phyloP scores from a whole-genome alignment of 1,140 invertebrate species.

The Bombus impatiens region DNA sequence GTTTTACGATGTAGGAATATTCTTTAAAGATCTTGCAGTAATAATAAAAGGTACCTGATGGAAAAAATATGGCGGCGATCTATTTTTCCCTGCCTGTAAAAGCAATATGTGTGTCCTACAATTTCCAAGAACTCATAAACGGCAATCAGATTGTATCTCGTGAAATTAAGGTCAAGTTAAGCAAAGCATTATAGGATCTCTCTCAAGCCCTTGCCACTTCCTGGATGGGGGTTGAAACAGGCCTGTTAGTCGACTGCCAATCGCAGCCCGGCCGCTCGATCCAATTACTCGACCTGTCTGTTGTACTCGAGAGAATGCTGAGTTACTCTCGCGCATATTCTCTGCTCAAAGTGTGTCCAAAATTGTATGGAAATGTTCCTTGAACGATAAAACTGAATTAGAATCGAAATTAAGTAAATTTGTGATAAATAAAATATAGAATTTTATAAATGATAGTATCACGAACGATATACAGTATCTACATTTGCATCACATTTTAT shows the following conservation, averaged over 20 bases:
- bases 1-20: neutral
- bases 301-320: conserved; percentile 25
- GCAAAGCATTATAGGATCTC: conserved; percentile 38
- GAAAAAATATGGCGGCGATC: neutral
- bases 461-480: too few relatives aligned
- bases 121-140: conserved; percentile 42
- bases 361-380: neutral
- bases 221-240: conserved; percentile 50
- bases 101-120: neutral
- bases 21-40: neutral
- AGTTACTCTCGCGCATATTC: conserved; percentile 16
- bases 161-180: conserved; percentile 56
- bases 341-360: neutral
- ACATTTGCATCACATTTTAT: too few relatives aligned
- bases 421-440: neutral
- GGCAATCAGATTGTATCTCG: conserved; percentile 37
- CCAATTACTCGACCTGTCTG: conserved; percentile 53
- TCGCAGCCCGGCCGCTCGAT: conserved; percentile 43
- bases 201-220: conserved; percentile 44
- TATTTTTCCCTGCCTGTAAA: neutral
- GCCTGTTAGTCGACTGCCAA: conserved; percentile 50
- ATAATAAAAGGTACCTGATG: neutral
- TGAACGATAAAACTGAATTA: neutral
- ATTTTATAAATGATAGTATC: too few relatives aligned
- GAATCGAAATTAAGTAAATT: neutral